Evolutionary conservation across 2,888 invertebrate genomes (phyloP).

Genomic region (Hydrotaea cyrtoneurina): DNA sequence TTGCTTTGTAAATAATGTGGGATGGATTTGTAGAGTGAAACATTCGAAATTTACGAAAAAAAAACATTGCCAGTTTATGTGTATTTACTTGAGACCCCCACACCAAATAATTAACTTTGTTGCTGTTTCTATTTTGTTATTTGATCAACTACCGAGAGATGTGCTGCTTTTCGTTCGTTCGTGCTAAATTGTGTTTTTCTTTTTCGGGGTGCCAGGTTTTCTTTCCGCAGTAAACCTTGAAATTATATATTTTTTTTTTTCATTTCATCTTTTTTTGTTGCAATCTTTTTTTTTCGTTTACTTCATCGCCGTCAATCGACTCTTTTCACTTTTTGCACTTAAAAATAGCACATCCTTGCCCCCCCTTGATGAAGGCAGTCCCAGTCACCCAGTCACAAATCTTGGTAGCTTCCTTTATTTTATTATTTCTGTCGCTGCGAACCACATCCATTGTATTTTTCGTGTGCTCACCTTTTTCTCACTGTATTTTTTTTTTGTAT

Average conservation of each 20-base stretch:
- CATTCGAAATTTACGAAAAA: neutral
- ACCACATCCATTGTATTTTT: neutral
- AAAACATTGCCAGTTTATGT: neutral
- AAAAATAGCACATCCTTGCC: slow-evolving; percentile 36
- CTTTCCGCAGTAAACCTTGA: slow-evolving; percentile 72
- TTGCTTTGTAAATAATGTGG: neutral
- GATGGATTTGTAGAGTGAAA: neutral
- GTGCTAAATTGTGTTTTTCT: slow-evolving; percentile 69
- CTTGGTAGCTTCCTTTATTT: neutral
- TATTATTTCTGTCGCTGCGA: slow-evolving; percentile 32
- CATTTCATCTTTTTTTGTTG: slow-evolving; percentile 69
- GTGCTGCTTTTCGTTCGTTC: neutral
- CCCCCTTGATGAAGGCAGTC: slow-evolving; percentile 1
- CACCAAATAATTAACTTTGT: slow-evolving; percentile 31
- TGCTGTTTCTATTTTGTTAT: slow-evolving; percentile 21
- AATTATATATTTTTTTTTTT: slow-evolving; percentile 71
- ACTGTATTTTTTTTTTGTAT: slow-evolving; percentile 49
- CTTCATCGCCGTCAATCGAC: slow-evolving; percentile 44
- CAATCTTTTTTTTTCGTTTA: slow-evolving; percentile 62
- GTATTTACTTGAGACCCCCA: neutral
- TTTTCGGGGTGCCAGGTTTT: slow-evolving; percentile 58
- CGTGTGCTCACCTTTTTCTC: slow-evolving; percentile 8
- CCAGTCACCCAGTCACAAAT: neutral
- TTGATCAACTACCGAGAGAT: slow-evolving; percentile 20
- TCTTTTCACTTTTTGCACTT: slow-evolving; percentile 68